These are phyloP conservation scores for Drosophila maculinotata DNA, from an alignment of 2,888 invertebrate genomes.

Conservation along the genomic window DNA sequence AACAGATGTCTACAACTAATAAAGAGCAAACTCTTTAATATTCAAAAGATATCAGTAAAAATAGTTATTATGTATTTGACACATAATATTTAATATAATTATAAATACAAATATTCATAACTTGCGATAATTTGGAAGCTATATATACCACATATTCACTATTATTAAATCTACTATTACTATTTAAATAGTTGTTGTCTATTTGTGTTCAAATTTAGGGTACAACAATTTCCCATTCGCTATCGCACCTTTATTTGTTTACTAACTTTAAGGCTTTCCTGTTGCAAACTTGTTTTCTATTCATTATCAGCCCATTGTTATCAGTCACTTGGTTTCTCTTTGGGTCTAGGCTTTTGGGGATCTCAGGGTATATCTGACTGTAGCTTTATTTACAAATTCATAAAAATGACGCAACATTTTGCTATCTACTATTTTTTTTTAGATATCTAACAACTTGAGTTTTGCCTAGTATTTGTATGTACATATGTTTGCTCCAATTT, in stretches of 20 bases:
- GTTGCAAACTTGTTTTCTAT: slow-evolving; percentile 7
- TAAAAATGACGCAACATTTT: slow-evolving; percentile 6
- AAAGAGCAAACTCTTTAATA: too few relatives aligned
- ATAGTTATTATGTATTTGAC: too few relatives aligned
- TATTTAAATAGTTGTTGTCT: too few relatives aligned
- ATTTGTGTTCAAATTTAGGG: not conserved
- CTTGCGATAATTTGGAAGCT: too few relatives aligned
- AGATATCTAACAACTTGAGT: not conserved
- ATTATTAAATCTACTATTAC: too few relatives aligned
- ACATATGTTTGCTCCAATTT: slow-evolving; percentile 12
- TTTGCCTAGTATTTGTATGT: not conserved
- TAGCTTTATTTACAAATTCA: not conserved
- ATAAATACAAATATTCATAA: too few relatives aligned
- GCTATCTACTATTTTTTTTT: slow-evolving; percentile 7
- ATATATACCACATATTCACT: too few relatives aligned
- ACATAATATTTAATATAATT: too few relatives aligned
- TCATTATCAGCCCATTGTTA: slow-evolving; percentile 47
- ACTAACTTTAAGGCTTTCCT: not conserved
- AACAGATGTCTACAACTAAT: not conserved
- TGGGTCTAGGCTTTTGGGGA: slow-evolving; percentile 6
- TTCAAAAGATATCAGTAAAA: too few relatives aligned
- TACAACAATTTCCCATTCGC: not conserved
- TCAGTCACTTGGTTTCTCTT: slow-evolving; percentile 26
- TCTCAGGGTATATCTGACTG: slow-evolving; percentile 1
- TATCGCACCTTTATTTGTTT: slow-evolving; percentile 32